Base-by-base conservation (phyloP, 2,888 invertebrate genomes). In the Acrobasis consociella region DNA sequence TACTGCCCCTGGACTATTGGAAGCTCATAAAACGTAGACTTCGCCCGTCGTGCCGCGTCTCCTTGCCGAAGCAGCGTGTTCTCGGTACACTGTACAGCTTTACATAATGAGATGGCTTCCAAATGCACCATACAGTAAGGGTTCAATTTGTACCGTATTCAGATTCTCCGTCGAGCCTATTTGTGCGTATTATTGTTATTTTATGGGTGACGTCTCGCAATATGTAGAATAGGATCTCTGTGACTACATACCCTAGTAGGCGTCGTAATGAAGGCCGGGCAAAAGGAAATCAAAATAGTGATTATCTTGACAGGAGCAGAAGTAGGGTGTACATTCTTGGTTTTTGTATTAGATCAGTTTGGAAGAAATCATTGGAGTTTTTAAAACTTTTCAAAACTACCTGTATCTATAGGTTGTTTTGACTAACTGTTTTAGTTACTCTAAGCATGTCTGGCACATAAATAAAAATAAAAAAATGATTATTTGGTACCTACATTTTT, bases 11-110 rank as follows among this genome's bases (percentile, higher is more conserved):
- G 10, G 50, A 16, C 60, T 60, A 58, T 38, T 39, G 10, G 71
- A 72, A 80, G 77, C 82, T 87, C 87, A 84, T 90, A 87, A 87
- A 86, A 80, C 77, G 73, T 64, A 63, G 66, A 67, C 68, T 68
- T 69, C 72, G 74, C 76, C 77, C 76, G 75, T 73, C 76, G 72
- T 76, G 78, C 76, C 76, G 76, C 81, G 72, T 66, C 67, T 64
- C 65, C 67, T 67, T 69, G 72, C 64, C 68, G 70, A 69, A 66
- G 64, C 69, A 58, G 61, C 67, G 65, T 74, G 72, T 22, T 22
- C 22, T 22, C 22, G 3, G 22, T 72, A 71, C 65, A 65, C 49
- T 31, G 31, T 31, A 31, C 31, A 70, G 72, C 68, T 78, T 76
- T 76, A 74, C 78, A 78, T 78, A 78, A 76, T 78, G 75, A 73